These are phyloP conservation scores for Coluber constrictor DNA, from an alignment of 2,797 vertebrate genomes.

Conservation along the genomic window DNA sequence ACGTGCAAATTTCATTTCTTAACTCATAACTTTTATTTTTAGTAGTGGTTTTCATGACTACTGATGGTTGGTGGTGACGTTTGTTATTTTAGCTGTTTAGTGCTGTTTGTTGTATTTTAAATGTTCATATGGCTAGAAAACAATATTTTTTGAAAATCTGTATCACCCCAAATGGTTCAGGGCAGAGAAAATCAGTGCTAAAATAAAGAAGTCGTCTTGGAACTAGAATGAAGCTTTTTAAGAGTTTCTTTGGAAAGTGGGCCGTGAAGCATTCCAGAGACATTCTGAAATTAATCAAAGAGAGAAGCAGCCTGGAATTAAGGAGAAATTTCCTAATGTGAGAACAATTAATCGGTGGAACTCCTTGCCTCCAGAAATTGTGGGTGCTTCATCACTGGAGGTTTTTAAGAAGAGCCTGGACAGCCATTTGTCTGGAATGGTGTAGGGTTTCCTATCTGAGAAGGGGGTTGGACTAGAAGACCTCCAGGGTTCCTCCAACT, in stretches of 20 bases:
- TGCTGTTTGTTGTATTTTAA: background rate
- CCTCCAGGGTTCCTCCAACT: background rate
- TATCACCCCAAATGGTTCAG: too few relatives aligned
- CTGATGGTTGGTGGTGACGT: background rate
- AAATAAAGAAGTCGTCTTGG: background rate
- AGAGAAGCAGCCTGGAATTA: background rate
- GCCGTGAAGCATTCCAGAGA: background rate
- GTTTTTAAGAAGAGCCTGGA: background rate
- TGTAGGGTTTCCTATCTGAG: background rate
- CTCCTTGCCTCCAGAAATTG: background rate
- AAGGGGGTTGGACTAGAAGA: background rate
- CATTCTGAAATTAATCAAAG: background rate
- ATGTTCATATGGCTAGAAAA: background rate
- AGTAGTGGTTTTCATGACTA: background rate
- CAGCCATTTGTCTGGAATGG: background rate
- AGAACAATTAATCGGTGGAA: background rate
- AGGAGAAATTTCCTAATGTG: background rate
- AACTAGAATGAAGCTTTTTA: background rate
- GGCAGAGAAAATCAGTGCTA: background rate
- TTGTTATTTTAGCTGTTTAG: background rate
- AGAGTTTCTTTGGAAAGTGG: background rate
- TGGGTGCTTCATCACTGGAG: background rate
- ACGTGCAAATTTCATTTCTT: background rate
- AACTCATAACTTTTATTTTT: background rate
- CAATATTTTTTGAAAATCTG: background rate